Conservation (phyloP, 2,113 vertebrate species). For the Dicentrarchus labrax region DNA sequence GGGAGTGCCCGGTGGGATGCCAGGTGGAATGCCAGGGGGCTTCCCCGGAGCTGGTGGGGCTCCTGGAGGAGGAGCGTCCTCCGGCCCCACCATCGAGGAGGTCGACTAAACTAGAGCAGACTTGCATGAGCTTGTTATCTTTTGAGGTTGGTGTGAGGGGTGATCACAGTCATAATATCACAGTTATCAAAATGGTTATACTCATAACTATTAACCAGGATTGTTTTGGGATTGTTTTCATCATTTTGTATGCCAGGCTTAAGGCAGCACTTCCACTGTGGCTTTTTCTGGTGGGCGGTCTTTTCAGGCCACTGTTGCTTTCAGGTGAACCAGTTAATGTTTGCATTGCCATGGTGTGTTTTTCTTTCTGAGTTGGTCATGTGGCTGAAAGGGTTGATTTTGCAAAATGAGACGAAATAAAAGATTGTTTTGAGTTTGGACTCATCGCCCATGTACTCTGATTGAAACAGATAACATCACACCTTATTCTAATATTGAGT, state of each 20-base stretch:
- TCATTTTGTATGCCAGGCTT: conserved; percentile 8
- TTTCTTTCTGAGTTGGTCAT: conserved; percentile 17
- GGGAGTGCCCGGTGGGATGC: conserved; percentile 84
- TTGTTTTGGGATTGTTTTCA: conserved; percentile 12
- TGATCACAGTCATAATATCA: not conserved
- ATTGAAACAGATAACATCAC: not conserved
- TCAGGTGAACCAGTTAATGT: conserved; percentile 58
- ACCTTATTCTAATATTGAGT: not conserved
- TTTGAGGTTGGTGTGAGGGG: not conserved
- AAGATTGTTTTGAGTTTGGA: conserved; percentile 21
- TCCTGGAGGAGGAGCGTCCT: conserved; percentile 72
- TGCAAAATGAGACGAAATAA: conserved; percentile 40
- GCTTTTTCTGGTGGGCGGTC: conserved; percentile 8
- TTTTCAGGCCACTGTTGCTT: conserved; percentile 18
- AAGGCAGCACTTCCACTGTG: conserved; percentile 18
- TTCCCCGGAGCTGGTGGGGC: conserved; percentile 72
- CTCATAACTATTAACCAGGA: not conserved
- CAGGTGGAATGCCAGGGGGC: conserved; percentile 88
- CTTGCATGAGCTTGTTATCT: conserved; percentile 29
- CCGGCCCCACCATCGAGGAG: conserved; percentile 85
- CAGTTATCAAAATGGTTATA: not conserved
- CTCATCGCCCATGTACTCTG: not conserved
- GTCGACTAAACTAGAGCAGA: conserved; percentile 74
- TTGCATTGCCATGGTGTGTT: not conserved
- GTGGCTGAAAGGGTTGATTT: conserved; percentile 1